Percentiles rank a stretch among this genome's conserved stretches.
These are phyloP conservation scores for Coenobita brevimanus DNA, from an alignment of 1,140 invertebrate genomes.

Conservation along the genomic window DNA sequence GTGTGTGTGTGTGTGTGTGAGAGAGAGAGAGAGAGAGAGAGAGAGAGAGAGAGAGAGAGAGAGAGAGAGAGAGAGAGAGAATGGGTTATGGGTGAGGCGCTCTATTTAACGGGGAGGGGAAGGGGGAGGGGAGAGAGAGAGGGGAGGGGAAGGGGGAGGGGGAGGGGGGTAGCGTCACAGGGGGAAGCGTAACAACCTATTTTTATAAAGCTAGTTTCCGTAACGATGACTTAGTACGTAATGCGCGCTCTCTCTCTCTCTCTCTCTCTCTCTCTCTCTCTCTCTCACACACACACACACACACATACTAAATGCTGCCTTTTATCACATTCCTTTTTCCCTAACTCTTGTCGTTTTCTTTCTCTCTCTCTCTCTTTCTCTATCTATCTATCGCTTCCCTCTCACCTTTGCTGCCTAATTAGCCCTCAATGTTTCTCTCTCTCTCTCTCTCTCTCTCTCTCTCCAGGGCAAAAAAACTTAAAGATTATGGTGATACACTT, in stretches of 20 bases:
- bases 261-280: neutral
- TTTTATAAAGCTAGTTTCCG: neutral
- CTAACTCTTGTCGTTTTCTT: neutral
- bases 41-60: neutral
- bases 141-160: neutral
- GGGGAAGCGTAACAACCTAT: neutral
- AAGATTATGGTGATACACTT: no score
- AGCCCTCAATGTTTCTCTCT: neutral
- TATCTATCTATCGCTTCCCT: neutral
- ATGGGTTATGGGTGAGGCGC: neutral
- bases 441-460: neutral
- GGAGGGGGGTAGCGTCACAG: no score
- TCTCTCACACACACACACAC: neutral
- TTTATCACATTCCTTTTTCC: neutral
- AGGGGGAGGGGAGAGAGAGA: neutral
- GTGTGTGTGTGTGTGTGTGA: neutral
- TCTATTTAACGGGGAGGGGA: neutral
- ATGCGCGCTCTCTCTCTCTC: neutral
- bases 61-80: no score
- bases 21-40: neutral
- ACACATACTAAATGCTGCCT: neutral
- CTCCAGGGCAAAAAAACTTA: neutral
- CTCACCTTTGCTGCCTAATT: no score
- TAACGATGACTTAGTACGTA: neutral
- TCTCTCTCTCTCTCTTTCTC: constrained; percentile 1